Percentiles rank a stretch among this genome's conserved stretches.
phyloP scores from a whole-genome alignment of 1,140 invertebrate genomes.

The Cydia fagiglandana region DNA sequence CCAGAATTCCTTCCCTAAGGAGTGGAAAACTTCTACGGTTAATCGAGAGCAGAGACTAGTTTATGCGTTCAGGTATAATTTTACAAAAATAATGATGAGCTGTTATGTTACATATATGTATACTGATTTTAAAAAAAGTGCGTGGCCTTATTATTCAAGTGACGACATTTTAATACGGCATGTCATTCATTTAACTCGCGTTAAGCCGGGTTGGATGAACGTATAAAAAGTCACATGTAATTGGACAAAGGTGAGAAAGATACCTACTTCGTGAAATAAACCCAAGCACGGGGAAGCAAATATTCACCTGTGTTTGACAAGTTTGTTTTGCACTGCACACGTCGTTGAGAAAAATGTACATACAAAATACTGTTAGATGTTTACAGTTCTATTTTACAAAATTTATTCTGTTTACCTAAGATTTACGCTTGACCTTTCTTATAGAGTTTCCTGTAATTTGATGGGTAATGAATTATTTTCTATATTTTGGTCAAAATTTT shows the following conservation, averaged over 20 bases:
- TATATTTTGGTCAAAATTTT: too few relatives aligned
- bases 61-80: too few relatives aligned
- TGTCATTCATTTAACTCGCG: slow-evolving; percentile 43
- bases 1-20: too few relatives aligned
- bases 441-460: too few relatives aligned
- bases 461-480: too few relatives aligned
- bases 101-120: neutral
- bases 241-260: slow-evolving; percentile 44
- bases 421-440: neutral
- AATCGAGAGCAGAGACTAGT: too few relatives aligned
- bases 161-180: slow-evolving; percentile 40
- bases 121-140: neutral
- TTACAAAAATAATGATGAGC: too few relatives aligned
- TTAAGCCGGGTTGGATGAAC: slow-evolving; percentile 39
- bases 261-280: slow-evolving; percentile 37
- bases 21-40: too few relatives aligned
- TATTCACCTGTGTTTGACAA: slow-evolving; percentile 12
- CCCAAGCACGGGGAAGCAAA: slow-evolving; percentile 33
- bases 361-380: neutral
- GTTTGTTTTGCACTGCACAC: neutral
- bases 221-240: slow-evolving; percentile 44
- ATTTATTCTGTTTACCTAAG: neutral
- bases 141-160: slow-evolving; percentile 6
- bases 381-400: neutral
- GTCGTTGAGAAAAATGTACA: neutral